These are phyloP conservation scores for Heliconius charithonia DNA, from an alignment of 2,888 invertebrate species.

Conservation along the genomic window DNA sequence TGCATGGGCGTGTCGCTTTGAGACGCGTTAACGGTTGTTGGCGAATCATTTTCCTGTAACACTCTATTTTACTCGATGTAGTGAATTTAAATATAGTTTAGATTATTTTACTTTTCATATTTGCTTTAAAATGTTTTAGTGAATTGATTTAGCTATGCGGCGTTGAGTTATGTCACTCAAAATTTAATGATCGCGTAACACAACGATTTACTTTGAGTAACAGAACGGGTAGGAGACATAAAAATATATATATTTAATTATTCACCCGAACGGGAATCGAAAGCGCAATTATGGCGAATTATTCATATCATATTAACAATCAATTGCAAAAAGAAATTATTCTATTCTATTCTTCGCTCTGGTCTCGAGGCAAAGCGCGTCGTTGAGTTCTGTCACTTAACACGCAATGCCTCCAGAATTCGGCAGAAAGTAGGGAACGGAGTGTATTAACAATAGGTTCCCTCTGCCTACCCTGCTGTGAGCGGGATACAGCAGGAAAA, in stretches of 20 bases:
- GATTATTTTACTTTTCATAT: too few relatives aligned
- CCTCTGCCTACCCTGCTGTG: too few relatives aligned
- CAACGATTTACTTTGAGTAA: not conserved
- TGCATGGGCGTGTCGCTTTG: slow-evolving; percentile 36
- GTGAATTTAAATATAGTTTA: not conserved
- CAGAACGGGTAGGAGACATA: not conserved
- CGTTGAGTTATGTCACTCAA: not conserved
- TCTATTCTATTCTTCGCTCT: too few relatives aligned
- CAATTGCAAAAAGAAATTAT: not conserved
- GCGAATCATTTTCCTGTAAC: slow-evolving; percentile 19
- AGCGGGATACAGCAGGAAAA: not conserved
- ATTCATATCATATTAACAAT: not conserved
- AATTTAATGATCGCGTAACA: not conserved
- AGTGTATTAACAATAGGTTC: too few relatives aligned
- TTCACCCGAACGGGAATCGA: not conserved
- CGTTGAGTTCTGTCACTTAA: too few relatives aligned
- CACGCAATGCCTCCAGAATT: too few relatives aligned
- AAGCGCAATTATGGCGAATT: not conserved
- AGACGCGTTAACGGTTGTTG: slow-evolving; percentile 25
- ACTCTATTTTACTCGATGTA: not conserved
- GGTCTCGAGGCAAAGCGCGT: too few relatives aligned
- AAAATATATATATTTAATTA: not conserved
- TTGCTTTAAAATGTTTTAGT: not conserved
- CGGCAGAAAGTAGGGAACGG: too few relatives aligned
- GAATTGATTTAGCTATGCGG: not conserved